A percentile compares a stretch with the other conserved stretches of the same genome.
Conservation (phyloP, 2,113 vertebrate species). For the Synchiropus splendidus region DNA sequence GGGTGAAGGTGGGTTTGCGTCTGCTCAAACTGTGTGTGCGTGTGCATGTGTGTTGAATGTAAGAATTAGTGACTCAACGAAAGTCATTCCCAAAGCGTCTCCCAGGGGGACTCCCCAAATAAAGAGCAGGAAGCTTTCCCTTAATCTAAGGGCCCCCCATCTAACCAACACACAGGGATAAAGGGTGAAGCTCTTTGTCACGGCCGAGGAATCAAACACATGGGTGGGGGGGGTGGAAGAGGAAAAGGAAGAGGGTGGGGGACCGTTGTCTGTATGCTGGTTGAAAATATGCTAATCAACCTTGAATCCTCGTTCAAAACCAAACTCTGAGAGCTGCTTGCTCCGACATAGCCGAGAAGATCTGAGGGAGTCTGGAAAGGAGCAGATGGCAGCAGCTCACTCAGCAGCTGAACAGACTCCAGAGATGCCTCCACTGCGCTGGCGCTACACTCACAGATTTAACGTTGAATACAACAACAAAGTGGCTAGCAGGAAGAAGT, state of each 20-base stretch:
- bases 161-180: conserved; percentile 47
- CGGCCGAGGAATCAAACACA: conserved; percentile 70
- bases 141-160: conserved; percentile 66
- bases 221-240: conserved; percentile 25
- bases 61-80: conserved; percentile 50
- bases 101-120: conserved; percentile 56
- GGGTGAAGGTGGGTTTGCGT: conserved; percentile 4
- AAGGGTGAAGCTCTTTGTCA: conserved; percentile 70
- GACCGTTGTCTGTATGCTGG: conserved; percentile 43
- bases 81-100: conserved; percentile 57
- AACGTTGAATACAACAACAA: too few relatives aligned
- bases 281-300: conserved; percentile 58
- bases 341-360: conserved; percentile 35
- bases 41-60: conserved; percentile 12
- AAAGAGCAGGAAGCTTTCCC: conserved; percentile 74
- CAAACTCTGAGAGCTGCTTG: conserved; percentile 33
- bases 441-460: not conserved
- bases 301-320: conserved; percentile 40
- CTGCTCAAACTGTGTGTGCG: conserved; percentile 9
- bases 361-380: conserved; percentile 44
- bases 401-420: conserved; percentile 32
- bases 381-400: conserved; percentile 42
- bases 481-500: too few relatives aligned
- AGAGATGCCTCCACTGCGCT: conserved; percentile 37
- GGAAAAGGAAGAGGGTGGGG: conserved; percentile 7